Conservation (phyloP, 2,113 vertebrate genomes). For the Gallinago media region DNA sequence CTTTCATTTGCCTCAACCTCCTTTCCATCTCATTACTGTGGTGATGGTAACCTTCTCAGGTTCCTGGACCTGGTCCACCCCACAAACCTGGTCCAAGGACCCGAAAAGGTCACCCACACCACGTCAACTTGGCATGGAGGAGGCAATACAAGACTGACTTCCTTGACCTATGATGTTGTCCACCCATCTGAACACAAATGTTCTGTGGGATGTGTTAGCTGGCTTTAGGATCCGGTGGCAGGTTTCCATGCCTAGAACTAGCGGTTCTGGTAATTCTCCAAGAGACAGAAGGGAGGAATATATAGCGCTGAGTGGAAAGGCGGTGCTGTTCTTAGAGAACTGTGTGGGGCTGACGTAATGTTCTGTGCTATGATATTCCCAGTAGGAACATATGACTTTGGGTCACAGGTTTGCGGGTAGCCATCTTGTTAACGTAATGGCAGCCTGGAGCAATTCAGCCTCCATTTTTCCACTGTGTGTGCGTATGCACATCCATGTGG, state of each 20-base stretch:
- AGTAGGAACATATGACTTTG: conserved; percentile 42
- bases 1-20: not conserved
- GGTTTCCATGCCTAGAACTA: conserved; percentile 1
- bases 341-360: conserved; percentile 30
- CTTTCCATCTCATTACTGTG: not conserved
- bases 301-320: not conserved
- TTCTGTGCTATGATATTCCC: conserved; percentile 38
- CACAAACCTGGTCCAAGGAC: not conserved
- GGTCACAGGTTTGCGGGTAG: conserved; percentile 4
- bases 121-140: not conserved
- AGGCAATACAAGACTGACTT: not conserved
- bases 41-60: not conserved
- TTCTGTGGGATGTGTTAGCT: conserved; percentile 10
- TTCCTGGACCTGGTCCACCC: not conserved
- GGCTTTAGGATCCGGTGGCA: not conserved
- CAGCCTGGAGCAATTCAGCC: not conserved
- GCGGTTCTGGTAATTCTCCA: conserved; percentile 50
- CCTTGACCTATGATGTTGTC: conserved; percentile 25
- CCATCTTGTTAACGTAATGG: conserved; percentile 16
- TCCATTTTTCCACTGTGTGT: not conserved
- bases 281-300: conserved; percentile 19
- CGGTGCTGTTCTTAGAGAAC: not conserved
- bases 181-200: not conserved
- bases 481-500: not conserved
- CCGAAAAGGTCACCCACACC: not conserved